Base-by-base conservation (phyloP, 1,140 invertebrate genomes). In the Lordiphosa clarofinis region DNA sequence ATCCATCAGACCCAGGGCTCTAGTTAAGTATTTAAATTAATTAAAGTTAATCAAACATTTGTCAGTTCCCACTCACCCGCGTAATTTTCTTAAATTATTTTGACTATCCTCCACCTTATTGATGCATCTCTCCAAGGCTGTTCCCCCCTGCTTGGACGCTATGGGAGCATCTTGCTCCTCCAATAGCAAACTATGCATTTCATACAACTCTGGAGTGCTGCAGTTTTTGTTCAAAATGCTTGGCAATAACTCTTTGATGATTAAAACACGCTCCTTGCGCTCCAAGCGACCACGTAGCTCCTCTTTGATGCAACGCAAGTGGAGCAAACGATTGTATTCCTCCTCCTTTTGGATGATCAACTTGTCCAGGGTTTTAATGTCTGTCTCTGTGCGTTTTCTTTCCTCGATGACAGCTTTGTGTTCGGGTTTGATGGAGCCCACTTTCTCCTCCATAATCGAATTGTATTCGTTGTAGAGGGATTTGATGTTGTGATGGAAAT, bases 241-340 rank as follows among this genome's bases (percentile, higher is more conserved):
- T 0, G 76, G 72, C 8, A 82, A 13, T n/a, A 76, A 21, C 7
- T 65, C 57, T 21, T 60, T 49, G 19, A 82, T 57, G 9, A 84
- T 39, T 0, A 70, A 4, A 4, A 69, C 8, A 5, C 68, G 63
- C 35, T 76, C 59, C 50, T 47, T 73, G 5, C 64, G 61, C 36
- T 73, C 33, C 7, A 84, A 7, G 5, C 78, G 64, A 0, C 38
- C 46, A 0, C 35, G 55, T 5, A 84, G 28, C 48, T 84, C 78
- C 9, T 59, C 28, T 10, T 84, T 84, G 4, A 73, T 42, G 39
- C 44, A 52, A 8, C 73, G 64, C 35, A 84, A 46, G 4, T 84
- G 61, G 0, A 61, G 37, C 8, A 84, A 40, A 1, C 78, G 73
- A 70, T 86, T 86, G 7, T 49, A 48, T 11, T 84, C 78, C n/a